Evolutionary conservation across 2,797 vertebrate species (phyloP).

Genomic region (Luscinia luscinia): DNA sequence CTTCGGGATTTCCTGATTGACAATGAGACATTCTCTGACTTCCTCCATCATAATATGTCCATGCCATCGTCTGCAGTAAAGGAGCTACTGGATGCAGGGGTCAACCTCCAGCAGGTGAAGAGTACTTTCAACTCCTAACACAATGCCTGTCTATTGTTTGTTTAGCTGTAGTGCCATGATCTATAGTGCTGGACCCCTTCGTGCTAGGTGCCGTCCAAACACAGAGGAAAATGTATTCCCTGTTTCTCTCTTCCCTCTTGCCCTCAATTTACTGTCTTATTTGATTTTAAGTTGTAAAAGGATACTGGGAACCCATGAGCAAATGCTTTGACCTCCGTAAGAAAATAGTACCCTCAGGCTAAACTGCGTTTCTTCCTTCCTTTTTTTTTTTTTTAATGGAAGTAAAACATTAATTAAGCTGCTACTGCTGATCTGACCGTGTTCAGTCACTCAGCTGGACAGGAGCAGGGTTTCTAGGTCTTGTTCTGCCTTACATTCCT

Average conservation of each 20-base stretch:
- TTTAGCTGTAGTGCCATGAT: neutral
- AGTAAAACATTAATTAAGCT: neutral
- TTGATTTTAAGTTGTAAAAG: neutral
- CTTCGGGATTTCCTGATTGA: conserved; percentile 90
- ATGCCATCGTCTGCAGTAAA: conserved; percentile 76
- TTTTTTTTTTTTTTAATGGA: neutral
- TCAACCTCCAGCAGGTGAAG: conserved; percentile 87
- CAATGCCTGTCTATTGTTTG: neutral
- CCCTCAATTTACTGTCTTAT: neutral
- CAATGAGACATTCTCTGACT: conserved; percentile 88
- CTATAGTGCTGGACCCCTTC: neutral
- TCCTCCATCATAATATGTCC: conserved; percentile 84
- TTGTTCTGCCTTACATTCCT: neutral
- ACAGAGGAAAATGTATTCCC: neutral
- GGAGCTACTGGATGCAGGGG: conserved; percentile 79
- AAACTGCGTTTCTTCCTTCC: neutral
- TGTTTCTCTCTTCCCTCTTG: neutral
- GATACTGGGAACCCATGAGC: neutral
- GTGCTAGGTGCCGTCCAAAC: neutral
- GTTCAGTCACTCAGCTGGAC: neutral
- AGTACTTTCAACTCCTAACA: neutral
- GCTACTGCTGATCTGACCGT: neutral
- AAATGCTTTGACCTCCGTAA: neutral
- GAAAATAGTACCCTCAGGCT: neutral
- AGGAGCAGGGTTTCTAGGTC: neutral